Evolutionary conservation across 2,888 invertebrate genomes (phyloP).

Genomic region (Portevinia maculata): DNA sequence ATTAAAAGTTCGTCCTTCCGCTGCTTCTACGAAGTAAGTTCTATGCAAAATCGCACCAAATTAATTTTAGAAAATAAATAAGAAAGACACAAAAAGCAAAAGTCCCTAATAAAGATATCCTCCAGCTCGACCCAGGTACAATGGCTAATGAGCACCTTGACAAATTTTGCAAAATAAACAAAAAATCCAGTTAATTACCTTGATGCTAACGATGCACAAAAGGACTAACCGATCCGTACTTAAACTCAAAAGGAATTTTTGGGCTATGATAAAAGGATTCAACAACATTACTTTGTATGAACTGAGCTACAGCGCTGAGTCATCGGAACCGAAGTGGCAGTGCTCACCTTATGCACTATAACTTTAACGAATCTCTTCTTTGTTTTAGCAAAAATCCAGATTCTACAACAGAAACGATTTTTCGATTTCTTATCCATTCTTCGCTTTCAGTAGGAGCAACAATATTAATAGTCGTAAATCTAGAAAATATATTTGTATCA

Average conservation of each 20-base stretch:
- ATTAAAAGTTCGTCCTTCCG: too few relatives aligned
- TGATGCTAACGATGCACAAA: slow-evolving; percentile 28
- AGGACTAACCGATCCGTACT: neutral
- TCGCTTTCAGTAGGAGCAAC: neutral
- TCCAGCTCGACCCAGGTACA: slow-evolving; percentile 40
- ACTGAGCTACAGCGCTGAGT: neutral
- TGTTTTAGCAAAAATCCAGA: neutral
- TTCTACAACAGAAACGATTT: slow-evolving; percentile 9
- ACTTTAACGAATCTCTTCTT: slow-evolving; percentile 8
- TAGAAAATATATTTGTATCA: slow-evolving; percentile 16
- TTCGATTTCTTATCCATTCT: slow-evolving; percentile 5
- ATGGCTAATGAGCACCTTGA: slow-evolving; percentile 58
- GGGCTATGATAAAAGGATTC: slow-evolving; percentile 45
- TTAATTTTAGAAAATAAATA: slow-evolving; percentile 44
- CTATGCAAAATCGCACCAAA: slow-evolving; percentile 20
- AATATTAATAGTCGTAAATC: slow-evolving; percentile 39
- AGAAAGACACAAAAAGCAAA: slow-evolving; percentile 1
- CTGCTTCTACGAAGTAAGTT: slow-evolving; percentile 19
- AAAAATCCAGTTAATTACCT: neutral
- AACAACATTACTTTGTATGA: slow-evolving; percentile 24
- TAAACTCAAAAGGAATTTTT: slow-evolving; percentile 33
- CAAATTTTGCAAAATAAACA: slow-evolving; percentile 56
- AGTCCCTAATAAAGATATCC: slow-evolving; percentile 48
- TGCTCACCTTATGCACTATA: slow-evolving; percentile 10
- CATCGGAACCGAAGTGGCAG: neutral